Percentiles rank a stretch among this genome's conserved stretches.
Evolutionary conservation across 2,888 invertebrate genomes (phyloP).

Genomic region (Troides helena): DNA sequence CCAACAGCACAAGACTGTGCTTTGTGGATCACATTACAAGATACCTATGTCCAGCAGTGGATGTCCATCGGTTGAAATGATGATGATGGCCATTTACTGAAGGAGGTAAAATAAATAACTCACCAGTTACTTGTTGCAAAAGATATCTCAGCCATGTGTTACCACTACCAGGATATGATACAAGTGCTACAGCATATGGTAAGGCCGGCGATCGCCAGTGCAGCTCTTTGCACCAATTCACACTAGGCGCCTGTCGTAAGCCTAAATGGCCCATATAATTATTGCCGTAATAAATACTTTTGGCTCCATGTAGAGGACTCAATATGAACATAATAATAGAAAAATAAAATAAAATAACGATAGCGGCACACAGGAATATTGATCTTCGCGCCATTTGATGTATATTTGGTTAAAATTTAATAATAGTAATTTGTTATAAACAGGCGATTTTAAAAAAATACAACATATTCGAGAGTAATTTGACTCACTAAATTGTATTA

Average conservation of each 20-base stretch:
- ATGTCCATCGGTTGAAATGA: no score
- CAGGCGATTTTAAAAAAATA: background rate
- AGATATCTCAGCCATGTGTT: slow-evolving; percentile 91
- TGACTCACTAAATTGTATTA: no score
- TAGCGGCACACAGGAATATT: slow-evolving; percentile 59
- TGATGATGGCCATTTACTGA: background rate
- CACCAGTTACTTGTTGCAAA: slow-evolving; percentile 88
- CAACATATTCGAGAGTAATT: background rate
- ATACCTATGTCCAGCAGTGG: no score
- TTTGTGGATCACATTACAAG: no score
- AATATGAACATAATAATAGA: slow-evolving; percentile 68
- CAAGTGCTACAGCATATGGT: slow-evolving; percentile 81
- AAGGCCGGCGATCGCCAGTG: slow-evolving; percentile 72
- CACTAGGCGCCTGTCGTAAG: slow-evolving; percentile 52
- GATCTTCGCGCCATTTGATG: slow-evolving; percentile 60
- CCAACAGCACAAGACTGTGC: no score
- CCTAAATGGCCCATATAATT: slow-evolving; percentile 56
- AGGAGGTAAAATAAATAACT: slow-evolving; percentile 2
- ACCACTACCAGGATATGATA: slow-evolving; percentile 91
- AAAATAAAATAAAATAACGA: slow-evolving; percentile 65
- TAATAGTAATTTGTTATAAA: no score
- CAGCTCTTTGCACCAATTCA: slow-evolving; percentile 78
- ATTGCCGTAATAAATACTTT: slow-evolving; percentile 48
- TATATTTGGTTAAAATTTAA: background rate
- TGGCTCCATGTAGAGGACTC: slow-evolving; percentile 58